phyloP scores from a whole-genome alignment of 30 jellyfish, hydroid and myxozoan genomes.

The Cassiopea andromeda region DNA sequence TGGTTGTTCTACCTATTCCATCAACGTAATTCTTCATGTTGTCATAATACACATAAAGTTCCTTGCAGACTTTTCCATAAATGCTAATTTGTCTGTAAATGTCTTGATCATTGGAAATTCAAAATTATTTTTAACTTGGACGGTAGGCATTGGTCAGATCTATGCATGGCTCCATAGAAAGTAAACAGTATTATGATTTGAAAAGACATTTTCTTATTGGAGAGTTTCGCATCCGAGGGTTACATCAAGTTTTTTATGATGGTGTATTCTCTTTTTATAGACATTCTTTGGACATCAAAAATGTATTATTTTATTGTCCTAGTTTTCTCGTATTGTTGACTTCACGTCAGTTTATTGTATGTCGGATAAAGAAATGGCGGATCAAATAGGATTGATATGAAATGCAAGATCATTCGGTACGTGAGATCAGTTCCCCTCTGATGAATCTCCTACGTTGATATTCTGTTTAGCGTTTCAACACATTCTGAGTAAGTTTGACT shows the following conservation, averaged over 20 bases:
- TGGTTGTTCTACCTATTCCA: background rate
- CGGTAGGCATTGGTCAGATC: background rate
- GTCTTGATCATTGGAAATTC: background rate
- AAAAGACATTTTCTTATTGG: background rate
- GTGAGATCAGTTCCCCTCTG: no score
- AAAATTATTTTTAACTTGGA: background rate
- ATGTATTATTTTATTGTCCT: no score
- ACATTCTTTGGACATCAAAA: no score
- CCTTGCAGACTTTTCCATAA: background rate
- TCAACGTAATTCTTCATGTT: background rate
- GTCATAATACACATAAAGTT: no score
- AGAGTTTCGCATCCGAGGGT: background rate
- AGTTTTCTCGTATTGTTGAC: no score
- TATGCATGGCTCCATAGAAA: background rate
- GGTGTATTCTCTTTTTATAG: background rate
- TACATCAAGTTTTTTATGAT: background rate
- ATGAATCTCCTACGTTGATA: no score
- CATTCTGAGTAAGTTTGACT: no score
- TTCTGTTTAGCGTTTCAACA: no score
- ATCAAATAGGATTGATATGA: no score
- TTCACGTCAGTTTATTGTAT: no score
- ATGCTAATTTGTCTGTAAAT: background rate
- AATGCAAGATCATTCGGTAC: no score
- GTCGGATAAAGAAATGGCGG: no score
- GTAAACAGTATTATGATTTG: background rate